Evolutionary conservation across 23 tunicate species (phyloP), one percentile per base, ranked within the genome.

Genomic region (Trididemnum miniatum): DNA sequence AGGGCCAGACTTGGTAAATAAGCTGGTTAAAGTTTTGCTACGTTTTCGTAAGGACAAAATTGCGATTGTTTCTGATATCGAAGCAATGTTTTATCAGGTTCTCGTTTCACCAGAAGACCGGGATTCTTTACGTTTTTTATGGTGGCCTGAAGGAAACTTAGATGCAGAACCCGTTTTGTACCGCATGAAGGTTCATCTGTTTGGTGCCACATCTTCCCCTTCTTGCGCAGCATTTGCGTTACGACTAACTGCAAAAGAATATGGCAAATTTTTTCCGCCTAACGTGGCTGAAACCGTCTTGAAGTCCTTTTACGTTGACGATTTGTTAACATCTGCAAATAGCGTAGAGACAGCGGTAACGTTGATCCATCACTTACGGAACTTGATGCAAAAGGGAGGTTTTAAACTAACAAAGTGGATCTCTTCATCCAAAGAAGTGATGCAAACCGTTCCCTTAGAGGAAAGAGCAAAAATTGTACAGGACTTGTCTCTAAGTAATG

Each of bases 1-100:
- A 38, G 86, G 86, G 24, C 86, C 81, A 4, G 80, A 82, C 32
- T 50, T 82, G 86, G 75, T 51, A 12, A 82, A 72, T 51, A 40
- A 31, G 20, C 67, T 82, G 49, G 35, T 82, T 0, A 78, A 50
- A 25, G 80, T 72, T 3, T 37, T 82, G 32, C 31, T 59, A 26
- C 37, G 86, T 18, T 82, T 82, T 79, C 80, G 86, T 0, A 51
- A 59, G 0, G 39, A 73, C 25, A 51, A 78, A 28, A 72, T 82
- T 15, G 86, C 86, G 2, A 23, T 82, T 59, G 33, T 51, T 0
- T 78, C 71, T 5, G 80, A 82, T 31, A 52, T 82, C 5, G 69
- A 59, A 22, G 81, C 67, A 18, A 82, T 82, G 80, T 82, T 71
- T 49, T 32, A 82, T 31, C 86, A 82, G 34, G 86, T 82, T 25